Base-by-base conservation (phyloP, 2,888 invertebrate genomes). In the Eurytoma californica region DNA sequence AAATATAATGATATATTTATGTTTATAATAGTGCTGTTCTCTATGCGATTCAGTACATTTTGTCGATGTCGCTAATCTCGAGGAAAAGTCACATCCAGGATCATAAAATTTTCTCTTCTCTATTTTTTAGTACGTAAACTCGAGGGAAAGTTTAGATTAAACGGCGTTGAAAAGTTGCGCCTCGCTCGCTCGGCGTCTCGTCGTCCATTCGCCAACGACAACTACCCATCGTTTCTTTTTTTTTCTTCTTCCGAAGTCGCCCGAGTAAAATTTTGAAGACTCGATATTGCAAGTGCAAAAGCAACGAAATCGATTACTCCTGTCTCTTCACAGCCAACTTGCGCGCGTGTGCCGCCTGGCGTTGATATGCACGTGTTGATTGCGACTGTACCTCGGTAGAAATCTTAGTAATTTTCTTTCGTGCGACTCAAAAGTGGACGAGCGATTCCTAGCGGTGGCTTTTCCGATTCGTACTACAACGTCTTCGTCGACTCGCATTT, bases 1-100 rank as follows among this genome's bases (percentile, higher is more conserved):
- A 89, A 90, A 89, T 88, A 89, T 89, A 88, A 88, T 90, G 84
- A 88, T 88, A 88, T 87, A 87, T 86, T 85, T 87, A 87, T 88
- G 87, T 82, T 86, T 87, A 87, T 88, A 87, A 85, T 88, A 87
- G 89, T 87, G 87, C 86, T 87, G 86, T 84, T 87, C 84, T 87
- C 87, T 87, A 87, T 87, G 69, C 84, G 86, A 86, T 87, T 88
- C 86, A 88, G 87, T 88, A 87, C 86, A 85, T 86, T 87, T 86
- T 66, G 70, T 78, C 70, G 85, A 87, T 86, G 87, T 86, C 83
- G 85, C 87, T 87, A 87, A 87, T 83, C 84, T 85, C 78, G 72
- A 84, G 85, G 85, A 87, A 86, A 87, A 87, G 87, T 88, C 87
- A 87, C 86, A 87, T 75, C 75, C 70, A 77, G 74, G 75, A 82